Percentiles rank a stretch among this genome's conserved stretches.
Conservation (phyloP, 2,888 invertebrate species). For the Agrochola circellaris region DNA sequence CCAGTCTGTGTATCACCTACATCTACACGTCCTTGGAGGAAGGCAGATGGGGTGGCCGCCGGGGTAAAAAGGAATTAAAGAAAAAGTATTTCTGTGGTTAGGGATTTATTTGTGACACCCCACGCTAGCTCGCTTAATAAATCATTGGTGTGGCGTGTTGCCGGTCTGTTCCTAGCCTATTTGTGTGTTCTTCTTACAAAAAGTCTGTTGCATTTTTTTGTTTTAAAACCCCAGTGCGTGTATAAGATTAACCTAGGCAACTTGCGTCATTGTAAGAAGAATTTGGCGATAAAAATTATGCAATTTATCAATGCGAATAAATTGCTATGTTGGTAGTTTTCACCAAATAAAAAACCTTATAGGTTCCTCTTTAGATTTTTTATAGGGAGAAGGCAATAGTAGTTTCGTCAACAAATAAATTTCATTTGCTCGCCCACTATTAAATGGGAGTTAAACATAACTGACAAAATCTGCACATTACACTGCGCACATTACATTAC, state of each 20-base stretch:
- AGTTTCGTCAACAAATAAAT: neutral
- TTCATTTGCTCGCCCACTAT: neutral
- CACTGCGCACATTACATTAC: no score
- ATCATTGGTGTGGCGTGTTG: slow-evolving; percentile 22
- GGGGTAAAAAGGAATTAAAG: slow-evolving; percentile 81
- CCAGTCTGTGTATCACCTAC: slow-evolving; percentile 96
- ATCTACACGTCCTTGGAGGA: slow-evolving; percentile 95
- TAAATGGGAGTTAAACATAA: neutral
- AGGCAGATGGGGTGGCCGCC: slow-evolving; percentile 95
- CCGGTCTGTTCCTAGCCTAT: slow-evolving; percentile 18
- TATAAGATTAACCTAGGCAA: neutral
- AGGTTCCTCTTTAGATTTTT: neutral
- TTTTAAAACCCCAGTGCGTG: neutral
- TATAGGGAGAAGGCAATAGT: no score
- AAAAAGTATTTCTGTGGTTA: neutral
- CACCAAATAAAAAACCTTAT: neutral
- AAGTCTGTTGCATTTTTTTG: neutral
- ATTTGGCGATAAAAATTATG: neutral
- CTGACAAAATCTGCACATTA: no score
- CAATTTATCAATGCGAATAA: slow-evolving; percentile 17
- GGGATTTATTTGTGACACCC: slow-evolving; percentile 8
- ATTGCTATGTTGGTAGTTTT: neutral
- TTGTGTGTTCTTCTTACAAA: slow-evolving; percentile 23
- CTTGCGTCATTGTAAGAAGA: slow-evolving; percentile 10
- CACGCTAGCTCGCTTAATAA: neutral